Evolutionary conservation across 1,140 invertebrate species (phyloP).

Genomic region (Pentalonia nigronervosa): DNA sequence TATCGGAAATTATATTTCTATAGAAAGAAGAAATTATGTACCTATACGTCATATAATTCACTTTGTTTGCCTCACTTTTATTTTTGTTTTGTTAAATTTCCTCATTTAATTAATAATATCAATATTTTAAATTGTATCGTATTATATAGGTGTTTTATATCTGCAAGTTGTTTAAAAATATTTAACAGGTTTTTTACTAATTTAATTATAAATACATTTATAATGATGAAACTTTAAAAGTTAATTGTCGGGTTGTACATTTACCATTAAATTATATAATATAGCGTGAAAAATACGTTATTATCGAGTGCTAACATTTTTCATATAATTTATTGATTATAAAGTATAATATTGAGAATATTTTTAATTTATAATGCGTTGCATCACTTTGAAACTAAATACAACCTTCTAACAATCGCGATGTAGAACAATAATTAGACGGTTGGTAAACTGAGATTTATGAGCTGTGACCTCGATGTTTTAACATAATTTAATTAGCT

Average conservation of each 20-base stretch:
- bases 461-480: slow-evolving; percentile 30
- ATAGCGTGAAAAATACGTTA: not conserved
- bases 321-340: slow-evolving; percentile 30
- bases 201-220: slow-evolving; percentile 5
- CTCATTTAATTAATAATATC: not conserved
- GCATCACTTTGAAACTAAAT: slow-evolving; percentile 10
- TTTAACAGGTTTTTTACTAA: slow-evolving; percentile 1
- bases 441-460: slow-evolving; percentile 35
- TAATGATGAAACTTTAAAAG: slow-evolving; percentile 12
- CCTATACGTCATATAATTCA: not conserved
- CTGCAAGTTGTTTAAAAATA: not conserved
- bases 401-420: slow-evolving; percentile 41
- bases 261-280: not conserved
- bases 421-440: slow-evolving; percentile 37
- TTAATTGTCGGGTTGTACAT: not conserved
- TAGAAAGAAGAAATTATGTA: not conserved
- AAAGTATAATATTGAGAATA: slow-evolving; percentile 36
- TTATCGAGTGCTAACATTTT: not conserved
- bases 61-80: not conserved
- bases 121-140: not conserved
- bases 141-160: not conserved
- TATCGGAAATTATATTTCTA: not conserved
- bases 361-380: slow-evolving; percentile 17
- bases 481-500: slow-evolving; percentile 42
- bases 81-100: not conserved